These are phyloP conservation scores for Schrankia costaestrigalis DNA, from an alignment of 2,888 invertebrate genomes.

Conservation along the genomic window DNA sequence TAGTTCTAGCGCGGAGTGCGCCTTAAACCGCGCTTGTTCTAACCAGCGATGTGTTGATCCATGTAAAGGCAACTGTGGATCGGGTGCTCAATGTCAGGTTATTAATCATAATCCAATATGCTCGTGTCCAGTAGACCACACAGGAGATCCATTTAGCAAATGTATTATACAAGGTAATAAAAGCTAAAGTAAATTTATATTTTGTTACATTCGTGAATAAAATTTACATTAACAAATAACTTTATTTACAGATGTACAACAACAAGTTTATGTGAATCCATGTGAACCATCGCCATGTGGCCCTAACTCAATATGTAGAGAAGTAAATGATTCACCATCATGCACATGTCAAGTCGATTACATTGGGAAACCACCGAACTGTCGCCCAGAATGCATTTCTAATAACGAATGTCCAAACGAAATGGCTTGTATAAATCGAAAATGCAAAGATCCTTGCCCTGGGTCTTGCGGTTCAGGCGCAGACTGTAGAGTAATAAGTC, in stretches of 20 bases:
- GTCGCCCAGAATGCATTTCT: slow-evolving; percentile 86
- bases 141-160: slow-evolving; percentile 87
- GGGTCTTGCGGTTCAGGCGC: slow-evolving; percentile 87
- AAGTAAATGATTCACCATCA: slow-evolving; percentile 82
- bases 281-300: slow-evolving; percentile 90
- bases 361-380: slow-evolving; percentile 85
- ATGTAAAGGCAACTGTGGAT: slow-evolving; percentile 86
- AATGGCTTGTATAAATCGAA: slow-evolving; percentile 86
- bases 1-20: slow-evolving; percentile 84
- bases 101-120: slow-evolving; percentile 88
- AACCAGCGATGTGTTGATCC: slow-evolving; percentile 87
- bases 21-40: slow-evolving; percentile 84
- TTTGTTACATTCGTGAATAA: background rate
- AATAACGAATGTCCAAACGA: slow-evolving; percentile 87
- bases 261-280: slow-evolving; percentile 66
- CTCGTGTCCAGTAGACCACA: slow-evolving; percentile 82
- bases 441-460: slow-evolving; percentile 87
- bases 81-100: slow-evolving; percentile 85
- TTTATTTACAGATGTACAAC: slow-evolving; percentile 56
- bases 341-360: slow-evolving; percentile 87
- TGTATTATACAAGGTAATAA: slow-evolving; percentile 82
- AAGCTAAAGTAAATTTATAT: background rate
- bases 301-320: slow-evolving; percentile 83
- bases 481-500: slow-evolving; percentile 86
- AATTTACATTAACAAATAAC: no score